These are phyloP conservation scores for Omphaloscelis lunosa DNA, from an alignment of 2,888 invertebrate species.

Conservation along the genomic window DNA sequence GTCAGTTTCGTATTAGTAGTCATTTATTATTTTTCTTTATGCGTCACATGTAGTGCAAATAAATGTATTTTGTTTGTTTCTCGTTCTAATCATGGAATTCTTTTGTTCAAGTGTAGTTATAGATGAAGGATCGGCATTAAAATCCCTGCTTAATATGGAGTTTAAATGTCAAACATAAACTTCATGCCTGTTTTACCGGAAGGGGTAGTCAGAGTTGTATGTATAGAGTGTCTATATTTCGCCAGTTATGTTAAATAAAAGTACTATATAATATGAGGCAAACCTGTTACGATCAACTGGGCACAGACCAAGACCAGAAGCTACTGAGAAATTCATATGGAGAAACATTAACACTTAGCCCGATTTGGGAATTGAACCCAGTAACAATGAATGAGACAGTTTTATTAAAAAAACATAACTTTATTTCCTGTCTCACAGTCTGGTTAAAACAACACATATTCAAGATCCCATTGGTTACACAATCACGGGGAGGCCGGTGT, in stretches of 20 bases:
- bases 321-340: not conserved
- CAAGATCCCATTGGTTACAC: not conserved
- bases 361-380: not conserved
- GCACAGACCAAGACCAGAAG: too few species aligned
- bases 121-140: not conserved
- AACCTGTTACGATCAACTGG: not conserved
- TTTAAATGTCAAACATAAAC: not conserved
- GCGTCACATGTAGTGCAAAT: not conserved
- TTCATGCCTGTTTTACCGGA: not conserved
- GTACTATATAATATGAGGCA: not conserved
- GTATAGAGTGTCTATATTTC: not conserved
- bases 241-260: not conserved
- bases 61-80: not conserved
- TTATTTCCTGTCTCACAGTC: not conserved
- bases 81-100: not conserved
- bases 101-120: not conserved
- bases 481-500: too few species aligned
- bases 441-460: too few species aligned
- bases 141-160: not conserved
- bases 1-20: not conserved
- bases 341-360: not conserved
- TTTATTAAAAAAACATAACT: not conserved
- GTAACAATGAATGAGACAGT: not conserved
- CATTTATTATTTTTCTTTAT: not conserved
- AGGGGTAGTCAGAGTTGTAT: not conserved